phyloP scores from a whole-genome alignment of 2,888 invertebrate species.

The Marronus borbonicus region DNA sequence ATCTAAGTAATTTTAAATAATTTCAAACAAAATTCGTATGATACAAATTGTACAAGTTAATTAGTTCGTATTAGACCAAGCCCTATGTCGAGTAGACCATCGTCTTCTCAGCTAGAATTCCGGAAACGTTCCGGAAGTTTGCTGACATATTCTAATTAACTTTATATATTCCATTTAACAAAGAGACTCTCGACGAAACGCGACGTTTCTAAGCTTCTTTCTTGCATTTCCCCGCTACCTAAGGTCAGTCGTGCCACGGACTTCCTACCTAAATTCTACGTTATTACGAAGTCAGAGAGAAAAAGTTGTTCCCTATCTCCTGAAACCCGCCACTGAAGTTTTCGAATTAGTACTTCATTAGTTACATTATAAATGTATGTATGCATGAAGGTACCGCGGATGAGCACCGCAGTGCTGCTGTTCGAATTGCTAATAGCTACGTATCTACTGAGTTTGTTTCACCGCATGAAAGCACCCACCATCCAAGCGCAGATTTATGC shows the following conservation, averaged over 20 bases:
- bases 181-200: background rate
- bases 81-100: background rate
- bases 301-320: background rate
- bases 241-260: background rate
- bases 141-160: constrained; percentile 40
- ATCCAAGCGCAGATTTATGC: constrained; percentile 21
- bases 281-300: background rate
- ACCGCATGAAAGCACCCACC: background rate
- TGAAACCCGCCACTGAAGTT: constrained; percentile 1
- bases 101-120: background rate
- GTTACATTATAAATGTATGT: constrained; percentile 29
- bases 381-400: background rate
- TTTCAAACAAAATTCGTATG: background rate
- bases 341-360: constrained; percentile 39
- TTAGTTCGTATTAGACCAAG: constrained; percentile 14
- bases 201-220: background rate
- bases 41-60: constrained; percentile 19
- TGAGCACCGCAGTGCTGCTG: background rate
- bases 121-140: background rate
- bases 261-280: background rate
- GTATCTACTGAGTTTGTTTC: background rate
- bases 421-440: background rate
- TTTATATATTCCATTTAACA: constrained; percentile 33
- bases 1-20: constrained; percentile 11
- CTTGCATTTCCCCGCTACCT: background rate